phyloP scores from a whole-genome alignment of 2,888 invertebrate species.

The Cheilosia variabilis region DNA sequence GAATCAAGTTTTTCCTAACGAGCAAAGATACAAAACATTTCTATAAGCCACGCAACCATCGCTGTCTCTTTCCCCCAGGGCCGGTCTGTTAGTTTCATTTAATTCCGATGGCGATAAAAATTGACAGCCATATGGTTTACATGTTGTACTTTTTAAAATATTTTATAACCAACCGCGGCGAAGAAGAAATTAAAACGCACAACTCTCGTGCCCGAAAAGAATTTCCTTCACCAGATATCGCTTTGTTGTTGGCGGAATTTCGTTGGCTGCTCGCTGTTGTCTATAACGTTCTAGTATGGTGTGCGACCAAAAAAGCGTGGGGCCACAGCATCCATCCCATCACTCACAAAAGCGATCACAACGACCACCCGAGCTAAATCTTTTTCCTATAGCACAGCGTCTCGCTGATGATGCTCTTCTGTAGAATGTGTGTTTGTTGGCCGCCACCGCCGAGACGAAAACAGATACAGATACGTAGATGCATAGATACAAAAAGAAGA shows the following conservation, averaged over 20 bases:
- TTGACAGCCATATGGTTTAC: slow-evolving; percentile 72
- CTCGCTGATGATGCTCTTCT: slow-evolving; percentile 18
- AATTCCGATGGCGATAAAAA: slow-evolving; percentile 71
- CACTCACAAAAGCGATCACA: slow-evolving; percentile 66
- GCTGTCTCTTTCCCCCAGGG: neutral
- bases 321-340: slow-evolving; percentile 62
- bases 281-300: slow-evolving; percentile 36
- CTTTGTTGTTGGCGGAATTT: slow-evolving; percentile 53
- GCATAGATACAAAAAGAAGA: slow-evolving; percentile 19
- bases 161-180: slow-evolving; percentile 59
- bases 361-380: slow-evolving; percentile 75
- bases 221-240: neutral
- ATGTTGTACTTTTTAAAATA: slow-evolving; percentile 72
- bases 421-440: slow-evolving; percentile 29
- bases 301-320: slow-evolving; percentile 46
- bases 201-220: slow-evolving; percentile 26
- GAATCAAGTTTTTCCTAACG: slow-evolving; percentile 6
- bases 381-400: slow-evolving; percentile 53
- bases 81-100: slow-evolving; percentile 60
- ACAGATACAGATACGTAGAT: slow-evolving; percentile 48
- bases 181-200: slow-evolving; percentile 30
- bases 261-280: slow-evolving; percentile 11
- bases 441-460: slow-evolving; percentile 48
- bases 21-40: neutral
- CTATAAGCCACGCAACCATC: slow-evolving; percentile 18